A percentile compares a stretch with the other conserved stretches of the same genome.
phyloP scores from a whole-genome alignment of 2,888 invertebrate species.

The Eucriotettix oculatus region DNA sequence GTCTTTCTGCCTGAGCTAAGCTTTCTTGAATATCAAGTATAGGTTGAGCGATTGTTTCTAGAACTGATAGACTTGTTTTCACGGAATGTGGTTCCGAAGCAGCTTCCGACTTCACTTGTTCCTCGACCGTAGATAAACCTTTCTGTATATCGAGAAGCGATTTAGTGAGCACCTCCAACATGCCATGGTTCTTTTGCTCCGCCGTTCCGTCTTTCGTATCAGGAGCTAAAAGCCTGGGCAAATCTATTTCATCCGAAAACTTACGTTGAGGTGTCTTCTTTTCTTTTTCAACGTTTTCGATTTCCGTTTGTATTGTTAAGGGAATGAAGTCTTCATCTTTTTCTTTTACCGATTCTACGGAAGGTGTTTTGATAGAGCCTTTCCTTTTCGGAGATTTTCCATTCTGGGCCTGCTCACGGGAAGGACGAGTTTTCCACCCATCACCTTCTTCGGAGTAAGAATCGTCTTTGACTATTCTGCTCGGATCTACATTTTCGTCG shows the following conservation, averaged over 20 bases:
- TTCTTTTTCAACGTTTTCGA: neutral
- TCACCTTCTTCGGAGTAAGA: conserved; percentile 31
- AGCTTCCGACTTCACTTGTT: conserved; percentile 35
- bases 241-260: conserved; percentile 7
- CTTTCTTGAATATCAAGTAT: conserved; percentile 19
- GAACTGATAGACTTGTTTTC: conserved; percentile 20
- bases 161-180: conserved; percentile 3
- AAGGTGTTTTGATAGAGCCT: neutral
- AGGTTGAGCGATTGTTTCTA: conserved; percentile 29
- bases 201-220: conserved; percentile 1
- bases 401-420: neutral
- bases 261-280: neutral
- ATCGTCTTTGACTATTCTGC: conserved; percentile 2
- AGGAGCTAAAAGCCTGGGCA: conserved; percentile 7
- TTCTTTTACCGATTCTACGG: neutral
- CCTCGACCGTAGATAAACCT: conserved; percentile 41
- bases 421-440: conserved; percentile 27
- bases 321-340: neutral
- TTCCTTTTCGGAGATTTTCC: neutral
- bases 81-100: conserved; percentile 44
- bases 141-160: conserved; percentile 32
- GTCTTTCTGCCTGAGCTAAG: conserved; percentile 6
- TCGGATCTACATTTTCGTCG: too few relatives aligned
- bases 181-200: neutral
- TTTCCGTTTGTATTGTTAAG: conserved; percentile 1